These are phyloP conservation scores for Pilophorus perplexus DNA, from an alignment of 2,888 invertebrate genomes.

Conservation along the genomic window DNA sequence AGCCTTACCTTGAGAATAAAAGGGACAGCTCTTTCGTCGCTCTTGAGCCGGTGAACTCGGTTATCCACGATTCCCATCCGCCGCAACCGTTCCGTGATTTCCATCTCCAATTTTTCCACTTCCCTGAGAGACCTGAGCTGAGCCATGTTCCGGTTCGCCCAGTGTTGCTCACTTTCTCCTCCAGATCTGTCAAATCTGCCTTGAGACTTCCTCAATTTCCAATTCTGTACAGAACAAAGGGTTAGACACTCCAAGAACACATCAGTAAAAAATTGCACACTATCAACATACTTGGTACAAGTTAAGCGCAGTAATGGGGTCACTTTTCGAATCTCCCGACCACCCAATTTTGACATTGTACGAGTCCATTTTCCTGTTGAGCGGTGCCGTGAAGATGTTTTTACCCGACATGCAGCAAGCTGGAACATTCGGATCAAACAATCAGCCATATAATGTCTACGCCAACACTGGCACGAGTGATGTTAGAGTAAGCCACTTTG, in stretches of 20 bases:
- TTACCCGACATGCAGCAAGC: constrained; percentile 19
- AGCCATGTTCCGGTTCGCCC: constrained; percentile 70
- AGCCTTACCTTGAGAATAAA: constrained; percentile 63
- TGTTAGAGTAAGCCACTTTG: too few relatives aligned
- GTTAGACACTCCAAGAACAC: too few relatives aligned
- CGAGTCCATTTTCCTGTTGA: constrained; percentile 65
- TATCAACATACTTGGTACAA: too few relatives aligned
- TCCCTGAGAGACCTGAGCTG: constrained; percentile 71
- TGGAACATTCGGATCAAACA: too few relatives aligned
- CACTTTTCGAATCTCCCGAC: constrained; percentile 80
- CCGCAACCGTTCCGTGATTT: constrained; percentile 64
- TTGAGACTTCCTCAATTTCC: neutral
- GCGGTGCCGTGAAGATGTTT: constrained; percentile 69
- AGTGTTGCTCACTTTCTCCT: constrained; percentile 57
- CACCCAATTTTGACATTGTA: constrained; percentile 75
- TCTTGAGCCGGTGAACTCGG: too few relatives aligned
- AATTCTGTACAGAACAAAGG: too few relatives aligned
- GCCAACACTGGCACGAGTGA: too few relatives aligned
- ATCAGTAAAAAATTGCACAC: too few relatives aligned
- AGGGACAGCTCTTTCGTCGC: too few relatives aligned
- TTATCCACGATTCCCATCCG: constrained; percentile 60
- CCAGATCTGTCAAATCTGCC: constrained; percentile 54
- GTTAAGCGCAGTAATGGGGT: constrained; percentile 76
- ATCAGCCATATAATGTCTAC: too few relatives aligned
- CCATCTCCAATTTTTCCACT: constrained; percentile 67